Evolutionary conservation across 2,888 invertebrate species (phyloP).

Genomic region (Pseudanteris insignis): DNA sequence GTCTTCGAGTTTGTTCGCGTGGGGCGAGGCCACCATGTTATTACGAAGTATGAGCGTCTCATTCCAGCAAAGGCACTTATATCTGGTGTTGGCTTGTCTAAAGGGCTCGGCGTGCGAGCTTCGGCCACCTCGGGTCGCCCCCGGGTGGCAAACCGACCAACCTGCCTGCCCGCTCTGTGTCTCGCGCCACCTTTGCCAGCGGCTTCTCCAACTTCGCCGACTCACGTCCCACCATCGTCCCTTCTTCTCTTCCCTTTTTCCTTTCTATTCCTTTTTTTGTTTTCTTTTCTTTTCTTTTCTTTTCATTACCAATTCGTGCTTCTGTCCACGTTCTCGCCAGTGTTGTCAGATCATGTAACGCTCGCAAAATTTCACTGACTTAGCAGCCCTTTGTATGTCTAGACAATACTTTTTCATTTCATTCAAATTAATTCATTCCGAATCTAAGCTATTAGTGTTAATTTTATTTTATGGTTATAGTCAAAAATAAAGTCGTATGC

Average conservation of each 20-base stretch:
- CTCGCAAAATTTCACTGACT: conserved; percentile 38
- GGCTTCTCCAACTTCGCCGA: conserved; percentile 39
- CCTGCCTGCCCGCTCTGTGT: conserved; percentile 57
- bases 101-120: conserved; percentile 55
- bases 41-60: conserved; percentile 48
- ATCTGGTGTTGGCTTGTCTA: conserved; percentile 26
- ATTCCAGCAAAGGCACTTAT: conserved; percentile 24
- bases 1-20: conserved; percentile 66
- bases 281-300: background rate
- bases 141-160: conserved; percentile 63
- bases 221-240: conserved; percentile 7
- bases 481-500: too few species aligned
- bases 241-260: background rate
- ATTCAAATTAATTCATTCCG: too few species aligned
- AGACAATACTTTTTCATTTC: conserved; percentile 28
- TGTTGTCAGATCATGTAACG: conserved; percentile 41
- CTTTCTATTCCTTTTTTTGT: conserved; percentile 1
- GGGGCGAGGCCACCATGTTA: conserved; percentile 66
- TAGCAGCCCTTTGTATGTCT: conserved; percentile 19
- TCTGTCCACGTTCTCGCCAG: conserved; percentile 42
- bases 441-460: too few species aligned
- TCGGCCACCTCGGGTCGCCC: conserved; percentile 63
- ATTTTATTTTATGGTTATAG: too few species aligned
- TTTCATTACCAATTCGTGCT: conserved; percentile 29
- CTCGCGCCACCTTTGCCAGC: conserved; percentile 46